Evolutionary conservation across 2,113 vertebrate genomes (phyloP).

Genomic region (Chelonoidis abingdonii): DNA sequence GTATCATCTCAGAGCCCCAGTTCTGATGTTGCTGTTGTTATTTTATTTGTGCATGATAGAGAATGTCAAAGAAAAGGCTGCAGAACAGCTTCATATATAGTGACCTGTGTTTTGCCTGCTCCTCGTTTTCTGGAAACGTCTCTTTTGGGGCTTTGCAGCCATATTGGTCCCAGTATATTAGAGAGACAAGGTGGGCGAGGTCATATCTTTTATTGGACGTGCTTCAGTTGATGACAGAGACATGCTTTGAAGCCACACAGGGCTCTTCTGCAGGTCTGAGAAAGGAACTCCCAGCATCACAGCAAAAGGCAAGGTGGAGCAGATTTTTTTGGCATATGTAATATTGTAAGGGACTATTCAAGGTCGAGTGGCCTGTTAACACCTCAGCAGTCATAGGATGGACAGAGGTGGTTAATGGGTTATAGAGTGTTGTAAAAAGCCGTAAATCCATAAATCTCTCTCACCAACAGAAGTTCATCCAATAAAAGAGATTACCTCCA

Average conservation of each 20-base stretch:
- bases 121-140: conserved; percentile 41
- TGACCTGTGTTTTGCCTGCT: background rate
- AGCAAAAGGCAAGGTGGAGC: background rate
- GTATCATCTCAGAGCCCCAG: background rate
- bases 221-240: background rate
- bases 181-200: background rate
- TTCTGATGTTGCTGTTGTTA: conserved; percentile 54
- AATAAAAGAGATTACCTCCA: background rate
- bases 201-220: background rate
- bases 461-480: background rate
- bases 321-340: background rate
- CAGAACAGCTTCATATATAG: conserved; percentile 2
- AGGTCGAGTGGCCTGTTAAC: background rate
- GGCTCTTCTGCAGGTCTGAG: background rate
- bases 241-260: background rate
- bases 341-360: background rate
- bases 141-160: background rate
- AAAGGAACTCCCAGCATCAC: background rate
- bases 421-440: background rate
- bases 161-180: background rate
- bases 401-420: background rate
- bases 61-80: background rate
- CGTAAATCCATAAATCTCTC: background rate
- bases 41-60: conserved; percentile 28
- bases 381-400: background rate